These are phyloP conservation scores for Gymnodraco acuticeps DNA, from an alignment of 2,797 vertebrate species.

Conservation along the genomic window DNA sequence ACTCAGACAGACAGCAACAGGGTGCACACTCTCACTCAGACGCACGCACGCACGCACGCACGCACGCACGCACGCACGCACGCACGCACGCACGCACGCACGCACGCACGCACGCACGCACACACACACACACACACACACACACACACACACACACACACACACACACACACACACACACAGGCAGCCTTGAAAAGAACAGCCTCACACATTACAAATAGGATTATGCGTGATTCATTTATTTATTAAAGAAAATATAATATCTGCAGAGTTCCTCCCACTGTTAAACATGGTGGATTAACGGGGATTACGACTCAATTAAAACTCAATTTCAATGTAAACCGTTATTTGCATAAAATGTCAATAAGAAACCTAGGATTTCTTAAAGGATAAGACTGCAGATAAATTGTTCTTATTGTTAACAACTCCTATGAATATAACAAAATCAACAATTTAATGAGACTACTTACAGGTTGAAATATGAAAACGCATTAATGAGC, in stretches of 20 bases:
- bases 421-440: not conserved
- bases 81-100: too few species aligned
- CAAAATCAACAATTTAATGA: too few species aligned
- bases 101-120: too few species aligned
- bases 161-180: constrained; percentile 31
- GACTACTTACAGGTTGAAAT: not conserved
- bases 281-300: constrained; percentile 66
- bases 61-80: too few species aligned
- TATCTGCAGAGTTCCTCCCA: constrained; percentile 50
- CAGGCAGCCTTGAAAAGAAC: constrained; percentile 68
- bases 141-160: constrained; percentile 22
- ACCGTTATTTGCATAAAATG: constrained; percentile 64
- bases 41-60: constrained; percentile 2
- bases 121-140: too few species aligned
- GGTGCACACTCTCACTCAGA: constrained; percentile 36
- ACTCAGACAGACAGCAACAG: constrained; percentile 61
- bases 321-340: constrained; percentile 59
- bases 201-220: constrained; percentile 71
- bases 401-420: not conserved
- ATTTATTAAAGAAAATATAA: constrained; percentile 62
- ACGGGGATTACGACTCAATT: constrained; percentile 73
- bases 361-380: constrained; percentile 26
- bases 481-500: constrained; percentile 10
- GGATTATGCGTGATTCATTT: constrained; percentile 74
- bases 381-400: constrained; percentile 15